phyloP scores from a whole-genome alignment of 2,797 vertebrate genomes.

The Enteromius afrohamiltoni region DNA sequence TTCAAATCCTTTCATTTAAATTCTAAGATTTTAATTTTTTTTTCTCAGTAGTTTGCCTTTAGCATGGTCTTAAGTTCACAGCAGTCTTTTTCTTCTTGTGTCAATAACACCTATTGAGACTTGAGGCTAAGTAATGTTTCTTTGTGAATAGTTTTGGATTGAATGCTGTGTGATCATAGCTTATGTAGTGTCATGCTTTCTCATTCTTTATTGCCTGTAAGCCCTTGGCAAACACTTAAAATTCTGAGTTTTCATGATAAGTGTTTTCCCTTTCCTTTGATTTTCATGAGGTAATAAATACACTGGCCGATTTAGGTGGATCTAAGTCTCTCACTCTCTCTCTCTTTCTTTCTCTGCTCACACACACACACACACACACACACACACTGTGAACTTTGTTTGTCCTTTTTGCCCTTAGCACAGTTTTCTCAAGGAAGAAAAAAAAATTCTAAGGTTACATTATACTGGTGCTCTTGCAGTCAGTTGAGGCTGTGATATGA shows the following conservation, averaged over 20 bases:
- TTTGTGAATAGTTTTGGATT: slow-evolving; percentile 19
- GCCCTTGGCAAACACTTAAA: slow-evolving; percentile 24
- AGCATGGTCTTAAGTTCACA: background rate
- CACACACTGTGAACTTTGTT: background rate
- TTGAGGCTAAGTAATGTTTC: background rate
- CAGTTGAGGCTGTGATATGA: slow-evolving; percentile 63
- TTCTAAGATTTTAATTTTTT: background rate
- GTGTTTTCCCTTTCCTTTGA: background rate
- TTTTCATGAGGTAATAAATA: slow-evolving; percentile 37
- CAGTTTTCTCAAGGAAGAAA: background rate
- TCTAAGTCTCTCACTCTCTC: background rate
- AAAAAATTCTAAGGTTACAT: slow-evolving; percentile 10
- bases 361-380: background rate
- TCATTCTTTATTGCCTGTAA: slow-evolving; percentile 15
- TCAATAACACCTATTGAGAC: background rate
- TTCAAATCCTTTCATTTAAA: background rate
- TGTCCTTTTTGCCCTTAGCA: background rate
- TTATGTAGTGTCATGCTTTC: background rate
- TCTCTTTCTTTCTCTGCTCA: background rate
- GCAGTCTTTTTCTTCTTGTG: background rate
- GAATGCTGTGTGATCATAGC: background rate
- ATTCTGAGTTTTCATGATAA: background rate
- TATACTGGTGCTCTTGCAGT: slow-evolving; percentile 55
- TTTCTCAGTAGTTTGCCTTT: background rate
- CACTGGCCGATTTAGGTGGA: background rate